Evolutionary conservation across 2,797 vertebrate species (phyloP).

Genomic region (Sebastes aleutianus): DNA sequence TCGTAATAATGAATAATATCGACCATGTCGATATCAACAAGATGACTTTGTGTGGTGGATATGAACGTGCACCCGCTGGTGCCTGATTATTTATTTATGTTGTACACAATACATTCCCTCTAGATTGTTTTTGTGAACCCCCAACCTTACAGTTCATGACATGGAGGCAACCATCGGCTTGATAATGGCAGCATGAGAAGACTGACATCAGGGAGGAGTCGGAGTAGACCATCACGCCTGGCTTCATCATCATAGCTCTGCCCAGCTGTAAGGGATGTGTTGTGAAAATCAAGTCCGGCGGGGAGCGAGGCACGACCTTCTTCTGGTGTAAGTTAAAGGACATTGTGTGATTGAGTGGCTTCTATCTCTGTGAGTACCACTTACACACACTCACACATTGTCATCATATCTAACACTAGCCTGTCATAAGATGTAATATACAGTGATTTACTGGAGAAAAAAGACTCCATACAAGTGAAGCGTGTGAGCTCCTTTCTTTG

Average conservation of each 20-base stretch:
- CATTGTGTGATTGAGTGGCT: slow-evolving; percentile 27
- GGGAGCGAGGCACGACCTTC: slow-evolving; percentile 51
- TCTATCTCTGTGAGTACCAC: slow-evolving; percentile 17
- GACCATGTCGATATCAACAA: no score
- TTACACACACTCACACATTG: slow-evolving; percentile 23
- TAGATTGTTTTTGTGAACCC: not conserved
- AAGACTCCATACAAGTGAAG: not conserved
- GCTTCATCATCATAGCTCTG: slow-evolving; percentile 43
- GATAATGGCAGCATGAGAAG: slow-evolving; percentile 21
- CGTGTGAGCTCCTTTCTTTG: not conserved
- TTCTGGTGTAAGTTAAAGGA: slow-evolving; percentile 33
- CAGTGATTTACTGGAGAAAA: slow-evolving; percentile 38
- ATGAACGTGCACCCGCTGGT: not conserved
- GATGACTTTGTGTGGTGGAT: no score
- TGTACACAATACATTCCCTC: not conserved
- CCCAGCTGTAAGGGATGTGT: slow-evolving; percentile 46
- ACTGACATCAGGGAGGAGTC: slow-evolving; percentile 18
- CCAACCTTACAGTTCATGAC: not conserved
- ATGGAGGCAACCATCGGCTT: not conserved
- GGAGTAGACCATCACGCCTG: slow-evolving; percentile 20
- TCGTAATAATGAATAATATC: no score
- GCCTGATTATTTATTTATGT: not conserved
- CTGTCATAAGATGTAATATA: slow-evolving; percentile 19
- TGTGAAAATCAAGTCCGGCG: slow-evolving; percentile 19
- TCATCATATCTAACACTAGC: slow-evolving; percentile 47